Evolutionary conservation across 2,113 vertebrate genomes (phyloP).

Genomic region (Marmota monax): DNA sequence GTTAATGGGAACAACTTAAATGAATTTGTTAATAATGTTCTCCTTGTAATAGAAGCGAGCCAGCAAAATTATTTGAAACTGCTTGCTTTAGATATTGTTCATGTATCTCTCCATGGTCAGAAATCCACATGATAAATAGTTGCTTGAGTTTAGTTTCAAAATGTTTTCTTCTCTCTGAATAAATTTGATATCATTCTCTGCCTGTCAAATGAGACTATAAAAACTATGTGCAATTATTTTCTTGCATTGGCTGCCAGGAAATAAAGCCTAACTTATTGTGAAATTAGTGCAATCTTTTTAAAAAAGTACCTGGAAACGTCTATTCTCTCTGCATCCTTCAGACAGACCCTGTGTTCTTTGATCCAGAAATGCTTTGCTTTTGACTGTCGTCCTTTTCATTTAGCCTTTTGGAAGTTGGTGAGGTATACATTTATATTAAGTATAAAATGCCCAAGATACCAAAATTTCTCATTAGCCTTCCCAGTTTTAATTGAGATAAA

Average conservation of each 20-base stretch:
- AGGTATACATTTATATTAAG: constrained; percentile 12
- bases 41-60: not conserved
- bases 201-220: constrained; percentile 18
- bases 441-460: not conserved
- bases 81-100: not conserved
- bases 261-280: not conserved
- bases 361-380: not conserved
- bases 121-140: not conserved
- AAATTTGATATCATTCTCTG: not conserved
- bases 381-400: not conserved
- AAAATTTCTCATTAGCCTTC: not conserved
- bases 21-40: not conserved
- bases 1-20: not conserved
- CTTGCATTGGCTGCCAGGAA: constrained; percentile 1
- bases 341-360: not conserved
- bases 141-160: constrained; percentile 30
- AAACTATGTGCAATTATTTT: not conserved
- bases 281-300: not conserved
- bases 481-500: not conserved
- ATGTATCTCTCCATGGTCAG: not conserved
- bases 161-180: not conserved
- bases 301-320: not conserved
- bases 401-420: not conserved
- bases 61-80: constrained; percentile 30
- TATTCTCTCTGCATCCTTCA: not conserved